Conservation (phyloP, 2,797 vertebrate species). For the Parauchenoglanis ngamensis region DNA sequence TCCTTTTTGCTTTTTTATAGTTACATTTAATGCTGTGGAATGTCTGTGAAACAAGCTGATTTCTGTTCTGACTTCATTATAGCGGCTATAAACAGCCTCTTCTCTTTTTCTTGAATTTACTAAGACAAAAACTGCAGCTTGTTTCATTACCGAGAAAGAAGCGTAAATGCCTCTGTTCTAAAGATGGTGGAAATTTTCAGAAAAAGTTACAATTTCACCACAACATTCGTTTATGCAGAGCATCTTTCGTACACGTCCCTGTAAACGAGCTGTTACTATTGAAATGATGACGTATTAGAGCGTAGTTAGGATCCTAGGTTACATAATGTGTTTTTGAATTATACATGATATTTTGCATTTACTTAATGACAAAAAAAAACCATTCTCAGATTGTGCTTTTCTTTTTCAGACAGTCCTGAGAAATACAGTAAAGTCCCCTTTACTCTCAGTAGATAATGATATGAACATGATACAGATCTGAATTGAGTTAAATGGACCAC, state of each 20-base stretch:
- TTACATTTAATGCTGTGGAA: not conserved
- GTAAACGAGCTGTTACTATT: not conserved
- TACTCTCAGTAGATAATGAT: not conserved
- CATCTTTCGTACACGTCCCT: not conserved
- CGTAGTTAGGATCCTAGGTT: too few relatives aligned
- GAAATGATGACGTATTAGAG: not conserved
- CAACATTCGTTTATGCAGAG: not conserved
- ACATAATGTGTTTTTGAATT: not conserved
- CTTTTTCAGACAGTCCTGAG: not conserved
- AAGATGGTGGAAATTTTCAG: not conserved
- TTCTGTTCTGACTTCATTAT: not conserved
- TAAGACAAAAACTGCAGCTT: not conserved
- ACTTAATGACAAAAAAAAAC: not conserved
- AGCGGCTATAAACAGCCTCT: not conserved
- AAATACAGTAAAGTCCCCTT: not conserved
- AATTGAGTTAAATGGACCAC: constrained; percentile 5
- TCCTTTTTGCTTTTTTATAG: not conserved
- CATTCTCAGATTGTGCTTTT: not conserved
- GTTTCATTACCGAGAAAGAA: not conserved
- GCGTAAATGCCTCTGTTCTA: not conserved
- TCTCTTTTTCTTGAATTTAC: not conserved
- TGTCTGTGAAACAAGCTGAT: not conserved
- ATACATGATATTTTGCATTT: not conserved
- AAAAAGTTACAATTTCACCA: not conserved
- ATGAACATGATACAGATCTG: constrained; percentile 11